Base-by-base conservation (phyloP, 2,888 invertebrate genomes). In the Watsonalla cultraria region DNA sequence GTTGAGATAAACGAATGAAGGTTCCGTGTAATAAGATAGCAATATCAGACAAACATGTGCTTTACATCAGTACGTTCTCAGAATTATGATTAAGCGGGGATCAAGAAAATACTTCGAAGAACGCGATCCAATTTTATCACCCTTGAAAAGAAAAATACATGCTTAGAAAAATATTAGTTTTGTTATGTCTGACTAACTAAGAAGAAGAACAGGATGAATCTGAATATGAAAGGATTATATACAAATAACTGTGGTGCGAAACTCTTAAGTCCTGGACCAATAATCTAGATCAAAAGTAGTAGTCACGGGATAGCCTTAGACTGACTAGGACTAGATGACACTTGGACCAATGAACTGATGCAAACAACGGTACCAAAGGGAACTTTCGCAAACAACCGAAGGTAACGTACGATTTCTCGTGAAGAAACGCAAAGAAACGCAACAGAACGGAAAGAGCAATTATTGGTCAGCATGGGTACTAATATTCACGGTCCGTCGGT, bases 401-500 rank as follows among this genome's bases (percentile, higher is more conserved):
- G 13, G 35, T 14, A 49, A 49, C 37, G 37, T 37, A 14, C 49
- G 49, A 49, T 49, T 49, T 39, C 47, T 52, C 53, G 51, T 52
- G 47, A 52, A 46, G 49, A 39, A 55, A 48, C 51, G 48, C 59
- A 66, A 71, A 70, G 67, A 68, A 67, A 62, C 58, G 57, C 60
- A 59, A 62, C 61, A 58, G 60, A 73, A 70, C 76, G 82, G 78
- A 80, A 76, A 76, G 66, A 60, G 66, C 65, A 68, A 75, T 76
- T 76, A 76, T 68, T 68, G 65, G 57, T 58, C 59, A 55, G 65
- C 62, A 61, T 68, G 66, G 66, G 70, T 68, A 72, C 68, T 63
- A 63, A 68, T 62, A 67, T 77, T 72, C 67, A 79, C 80, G 83
- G 75, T 82, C 77, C 62, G 79, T 53, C 68, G 74, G 60, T 51